phyloP scores from a whole-genome alignment of 1,140 invertebrate genomes.

The Diploscapter pachys region DNA sequence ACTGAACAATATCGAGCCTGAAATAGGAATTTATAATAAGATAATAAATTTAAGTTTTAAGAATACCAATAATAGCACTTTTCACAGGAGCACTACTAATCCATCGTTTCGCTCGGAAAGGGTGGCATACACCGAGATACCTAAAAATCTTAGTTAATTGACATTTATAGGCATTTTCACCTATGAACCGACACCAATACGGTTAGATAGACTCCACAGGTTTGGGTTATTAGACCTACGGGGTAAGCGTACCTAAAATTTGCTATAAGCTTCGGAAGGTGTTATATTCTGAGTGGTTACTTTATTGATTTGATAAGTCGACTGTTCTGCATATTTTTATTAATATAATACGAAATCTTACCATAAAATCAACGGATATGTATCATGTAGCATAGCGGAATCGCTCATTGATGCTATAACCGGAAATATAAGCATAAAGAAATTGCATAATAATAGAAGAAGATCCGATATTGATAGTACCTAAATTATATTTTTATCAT shows the following conservation, averaged over 20 bases:
- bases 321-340: neutral
- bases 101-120: constrained; percentile 56
- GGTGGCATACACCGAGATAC: constrained; percentile 48
- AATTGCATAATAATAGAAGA: constrained; percentile 53
- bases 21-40: constrained; percentile 1
- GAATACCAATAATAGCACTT: constrained; percentile 44
- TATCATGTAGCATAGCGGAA: constrained; percentile 51
- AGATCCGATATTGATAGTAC: constrained; percentile 45
- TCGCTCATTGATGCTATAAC: constrained; percentile 55
- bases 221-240: constrained; percentile 52
- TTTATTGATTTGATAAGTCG: constrained; percentile 12
- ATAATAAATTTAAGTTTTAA: neutral
- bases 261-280: too few species aligned
- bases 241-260: constrained; percentile 51
- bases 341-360: constrained; percentile 9
- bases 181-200: constrained; percentile 54
- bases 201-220: constrained; percentile 56
- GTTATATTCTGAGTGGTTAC: too few species aligned
- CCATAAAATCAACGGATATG: constrained; percentile 50
- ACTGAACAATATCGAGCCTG: constrained; percentile 47
- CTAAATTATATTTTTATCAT: constrained; percentile 12
- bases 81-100: constrained; percentile 51
- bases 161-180: constrained; percentile 32
- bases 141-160: neutral
- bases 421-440: constrained; percentile 56